A percentile compares a stretch with the other conserved stretches of the same genome.
Conservation (phyloP, 2,888 invertebrate species). For the Muscina levida region DNA sequence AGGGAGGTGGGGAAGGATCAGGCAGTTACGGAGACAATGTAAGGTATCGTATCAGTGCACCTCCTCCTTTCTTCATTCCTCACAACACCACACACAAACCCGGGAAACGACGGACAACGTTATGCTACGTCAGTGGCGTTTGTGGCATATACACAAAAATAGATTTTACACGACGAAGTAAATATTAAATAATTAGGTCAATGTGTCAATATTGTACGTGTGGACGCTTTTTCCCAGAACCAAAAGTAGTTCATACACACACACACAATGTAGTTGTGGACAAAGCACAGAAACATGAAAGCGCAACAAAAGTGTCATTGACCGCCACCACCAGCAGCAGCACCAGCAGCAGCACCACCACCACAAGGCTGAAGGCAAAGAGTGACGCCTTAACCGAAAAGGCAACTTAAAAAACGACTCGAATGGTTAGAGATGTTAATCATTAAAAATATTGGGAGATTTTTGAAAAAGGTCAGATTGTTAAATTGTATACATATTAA, state of each 20-base stretch:
- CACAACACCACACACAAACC: neutral
- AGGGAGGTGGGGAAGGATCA: no score
- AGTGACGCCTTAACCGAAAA: slow-evolving; percentile 74
- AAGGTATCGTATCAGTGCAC: neutral
- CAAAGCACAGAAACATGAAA: neutral
- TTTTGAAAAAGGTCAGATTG: no score
- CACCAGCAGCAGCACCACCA: no score
- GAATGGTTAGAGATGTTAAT: no score
- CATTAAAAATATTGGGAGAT: no score
- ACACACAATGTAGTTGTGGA: no score
- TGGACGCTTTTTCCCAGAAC: no score
- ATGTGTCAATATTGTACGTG: slow-evolving; percentile 53
- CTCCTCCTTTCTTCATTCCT: neutral
- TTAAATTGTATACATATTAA: no score
- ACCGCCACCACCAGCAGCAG: slow-evolving; percentile 32
- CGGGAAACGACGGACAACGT: neutral
- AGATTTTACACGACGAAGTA: slow-evolving; percentile 27
- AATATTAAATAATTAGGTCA: slow-evolving; percentile 61
- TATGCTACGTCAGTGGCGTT: neutral
- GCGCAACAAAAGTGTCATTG: slow-evolving; percentile 40
- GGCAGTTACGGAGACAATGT: neutral
- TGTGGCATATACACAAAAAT: slow-evolving; percentile 36
- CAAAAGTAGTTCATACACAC: no score
- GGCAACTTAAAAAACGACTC: no score
- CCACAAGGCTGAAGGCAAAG: slow-evolving; percentile 74